Conservation (phyloP, 1,140 invertebrate species). For the Microvelia longipes region DNA sequence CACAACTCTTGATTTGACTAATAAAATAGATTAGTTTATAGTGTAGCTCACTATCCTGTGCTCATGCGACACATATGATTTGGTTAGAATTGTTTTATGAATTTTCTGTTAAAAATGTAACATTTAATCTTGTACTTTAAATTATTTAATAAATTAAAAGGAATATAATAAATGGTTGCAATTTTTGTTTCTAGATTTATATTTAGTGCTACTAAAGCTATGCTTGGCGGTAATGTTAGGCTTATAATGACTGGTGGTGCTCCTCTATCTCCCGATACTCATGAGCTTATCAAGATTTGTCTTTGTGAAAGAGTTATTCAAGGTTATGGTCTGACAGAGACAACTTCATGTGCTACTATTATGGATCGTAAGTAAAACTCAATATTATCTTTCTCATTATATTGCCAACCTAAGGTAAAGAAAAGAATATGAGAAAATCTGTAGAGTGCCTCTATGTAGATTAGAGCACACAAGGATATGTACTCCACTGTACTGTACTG, state of each 20-base stretch:
- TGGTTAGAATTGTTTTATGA: too few relatives aligned
- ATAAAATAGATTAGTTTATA: too few relatives aligned
- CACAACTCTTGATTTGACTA: too few relatives aligned
- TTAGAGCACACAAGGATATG: too few relatives aligned
- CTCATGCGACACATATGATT: too few relatives aligned
- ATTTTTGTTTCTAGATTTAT: slow-evolving; percentile 43
- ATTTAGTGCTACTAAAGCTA: slow-evolving; percentile 57
- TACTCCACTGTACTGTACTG: too few relatives aligned
- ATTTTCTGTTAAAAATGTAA: too few relatives aligned
- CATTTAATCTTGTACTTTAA: too few relatives aligned
- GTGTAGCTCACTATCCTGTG: too few relatives aligned
- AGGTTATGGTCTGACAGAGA: slow-evolving; percentile 96
- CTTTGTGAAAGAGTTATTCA: slow-evolving; percentile 80
- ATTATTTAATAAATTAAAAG: too few relatives aligned
- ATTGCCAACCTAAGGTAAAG: background rate
- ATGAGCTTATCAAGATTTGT: slow-evolving; percentile 84
- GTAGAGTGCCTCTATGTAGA: too few relatives aligned
- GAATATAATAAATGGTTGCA: too few relatives aligned
- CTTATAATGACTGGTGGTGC: slow-evolving; percentile 85
- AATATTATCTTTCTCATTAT: background rate
- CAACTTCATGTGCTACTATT: slow-evolving; percentile 79
- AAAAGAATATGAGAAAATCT: background rate
- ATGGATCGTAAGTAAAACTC: slow-evolving; percentile 50
- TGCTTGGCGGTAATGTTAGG: slow-evolving; percentile 75
- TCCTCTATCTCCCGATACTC: slow-evolving; percentile 87